Evolutionary conservation across 2,113 vertebrate genomes (phyloP), one percentile per base, ranked within the genome.

Genomic region (Rousettus leschenaultii): DNA sequence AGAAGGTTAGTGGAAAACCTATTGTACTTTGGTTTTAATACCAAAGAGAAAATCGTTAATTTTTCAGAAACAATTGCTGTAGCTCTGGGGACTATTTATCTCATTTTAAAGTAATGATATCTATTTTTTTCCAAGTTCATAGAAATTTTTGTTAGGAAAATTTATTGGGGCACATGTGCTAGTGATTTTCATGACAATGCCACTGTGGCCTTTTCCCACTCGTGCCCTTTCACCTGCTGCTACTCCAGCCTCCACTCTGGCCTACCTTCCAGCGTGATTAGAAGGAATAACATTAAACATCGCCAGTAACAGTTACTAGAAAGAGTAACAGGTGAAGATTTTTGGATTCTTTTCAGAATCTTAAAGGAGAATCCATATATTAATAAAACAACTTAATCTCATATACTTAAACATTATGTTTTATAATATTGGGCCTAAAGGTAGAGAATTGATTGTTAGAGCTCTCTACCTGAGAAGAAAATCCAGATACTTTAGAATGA

Each of bases 331-430:
- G 98, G 99, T 92, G 40, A 93, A 3, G 98, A 99, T 88, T 95
- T 98, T 84, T 84, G 95, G 10, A 96, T 86, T 74, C 96, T 99
- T 55, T 89, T 93, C 2, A 75, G 95, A 95, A 96, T 98, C 93
- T 98, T 99, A 63, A 12, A 0, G 13, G 80, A 95, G 40, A 86
- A 97, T 86, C 12, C 3, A 0, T 89, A 91, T 91, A 92, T 99
- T 95, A 98, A 98, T 98, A 98, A 97, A 98, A 78, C 97, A 98
- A 21, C 96, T 68, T 28, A 68, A 96, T 51, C 96, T 99, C 89
- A 48, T 0, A 28, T 98, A 97, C 93, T 98, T 99, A 94, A 99
- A 99, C 96, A 97, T 99, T 82, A 99, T 97, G 98, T 98, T 99
- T 92, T 99, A 99, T 82, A 80, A 99, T 89, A 99, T 99, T 91